These are phyloP conservation scores for Numenius arquata DNA, from an alignment of 2,113 vertebrate species.

Conservation along the genomic window DNA sequence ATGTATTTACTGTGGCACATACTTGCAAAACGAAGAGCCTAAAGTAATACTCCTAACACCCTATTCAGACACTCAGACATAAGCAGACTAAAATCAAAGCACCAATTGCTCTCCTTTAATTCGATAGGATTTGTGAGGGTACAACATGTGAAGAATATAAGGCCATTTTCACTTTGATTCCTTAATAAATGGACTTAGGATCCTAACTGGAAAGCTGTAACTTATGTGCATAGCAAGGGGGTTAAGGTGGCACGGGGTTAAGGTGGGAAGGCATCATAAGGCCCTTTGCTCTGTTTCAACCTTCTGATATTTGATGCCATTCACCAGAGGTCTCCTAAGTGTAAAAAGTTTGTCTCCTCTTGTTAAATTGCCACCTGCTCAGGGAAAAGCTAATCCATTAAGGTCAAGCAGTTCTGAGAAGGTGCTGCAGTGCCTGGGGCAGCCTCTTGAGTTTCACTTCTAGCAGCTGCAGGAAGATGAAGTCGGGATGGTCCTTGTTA, in stretches of 20 bases:
- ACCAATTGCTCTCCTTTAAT: background rate
- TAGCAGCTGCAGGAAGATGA: constrained; percentile 87
- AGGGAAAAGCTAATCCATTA: constrained; percentile 87
- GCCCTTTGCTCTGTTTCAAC: constrained; percentile 22
- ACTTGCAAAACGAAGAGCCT: background rate
- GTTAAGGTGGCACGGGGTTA: constrained; percentile 35
- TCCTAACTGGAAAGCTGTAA: background rate
- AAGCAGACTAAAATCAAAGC: constrained; percentile 50
- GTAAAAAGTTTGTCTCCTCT: constrained; percentile 82
- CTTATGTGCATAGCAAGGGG: background rate
- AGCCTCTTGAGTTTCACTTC: constrained; percentile 85
- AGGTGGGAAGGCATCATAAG: constrained; percentile 12
- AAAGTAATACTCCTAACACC: constrained; percentile 17
- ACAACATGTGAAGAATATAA: background rate
- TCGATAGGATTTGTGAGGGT: constrained; percentile 33
- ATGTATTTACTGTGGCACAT: background rate
- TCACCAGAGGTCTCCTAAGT: constrained; percentile 70
- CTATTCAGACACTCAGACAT: background rate
- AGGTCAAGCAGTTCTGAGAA: constrained; percentile 81
- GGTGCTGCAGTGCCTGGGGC: constrained; percentile 76
- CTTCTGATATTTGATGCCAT: constrained; percentile 67
- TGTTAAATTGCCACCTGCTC: constrained; percentile 84
- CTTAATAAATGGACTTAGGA: constrained; percentile 30
- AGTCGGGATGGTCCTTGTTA: constrained; percentile 86
- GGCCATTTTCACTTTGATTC: constrained; percentile 47